Evolutionary conservation across 2,113 vertebrate genomes (phyloP), one percentile per base, ranked within the genome.

Genomic region (human (Homo sapiens)): DNA sequence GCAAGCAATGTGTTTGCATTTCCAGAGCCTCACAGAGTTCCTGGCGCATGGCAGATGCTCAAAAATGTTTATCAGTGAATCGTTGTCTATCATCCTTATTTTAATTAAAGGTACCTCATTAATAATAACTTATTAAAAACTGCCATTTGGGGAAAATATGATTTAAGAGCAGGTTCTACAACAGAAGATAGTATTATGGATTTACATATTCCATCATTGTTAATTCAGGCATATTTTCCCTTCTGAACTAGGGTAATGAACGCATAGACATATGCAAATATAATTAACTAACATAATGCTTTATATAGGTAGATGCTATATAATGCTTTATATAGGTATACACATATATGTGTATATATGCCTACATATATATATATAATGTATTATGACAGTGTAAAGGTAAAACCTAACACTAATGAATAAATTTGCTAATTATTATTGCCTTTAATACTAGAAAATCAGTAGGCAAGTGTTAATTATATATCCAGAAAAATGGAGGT

Each of bases 391-490:
- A 68, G n/a, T 18, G 2, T 78, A 70, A 79, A 79, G 45, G 27
- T 84, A 70, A 97, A 85, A 45, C 5, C 50, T 79, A 68, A 89
- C 27, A 3, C 8, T 38, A 57, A 73, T 96, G 10, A 88, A 59
- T 95, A 80, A 10, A 80, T 90, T 88, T 84, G 1, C 25, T 84
- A 72, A 57, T 93, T 76, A 66, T 82, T 89, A 50, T 93, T 90
- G 75, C 32, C 78, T 94, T 88, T 91, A 50, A 35, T 73, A 35
- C 16, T 68, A 61, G 43, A 89, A 66, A 86, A 75, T 22, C 4
- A 23, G 22, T 57, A n/a, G 55, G 11, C 32, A 79, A 66, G 18
- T 78, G 8, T 90, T 43, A 81, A 18, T 79, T 66, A 68, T 43
- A 11, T 57, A 9, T 68, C 50, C 40, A 70, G 61, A 78, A 80